phyloP scores from a whole-genome alignment of 2,888 invertebrate genomes.

The Pedicia rivosa region DNA sequence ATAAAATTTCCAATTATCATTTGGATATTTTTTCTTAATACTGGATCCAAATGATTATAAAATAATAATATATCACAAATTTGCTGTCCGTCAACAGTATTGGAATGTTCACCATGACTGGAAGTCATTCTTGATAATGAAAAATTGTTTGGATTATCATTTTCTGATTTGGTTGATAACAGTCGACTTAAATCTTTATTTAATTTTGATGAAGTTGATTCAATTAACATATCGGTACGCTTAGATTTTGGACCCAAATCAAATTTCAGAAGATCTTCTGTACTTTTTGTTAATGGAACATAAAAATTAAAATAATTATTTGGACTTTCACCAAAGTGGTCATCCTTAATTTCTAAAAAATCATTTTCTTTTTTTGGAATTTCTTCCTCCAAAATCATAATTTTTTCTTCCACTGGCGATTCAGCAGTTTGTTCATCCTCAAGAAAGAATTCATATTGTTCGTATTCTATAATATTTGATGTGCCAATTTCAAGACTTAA shows the following conservation, averaged over 20 bases:
- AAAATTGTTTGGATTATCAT: too few relatives aligned
- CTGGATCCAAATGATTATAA: conserved; percentile 27
- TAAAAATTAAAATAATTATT: conserved; percentile 9
- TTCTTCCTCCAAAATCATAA: conserved; percentile 9
- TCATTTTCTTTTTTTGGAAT: conserved; percentile 5
- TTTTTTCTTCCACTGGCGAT: not conserved
- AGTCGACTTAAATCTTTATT: too few relatives aligned
- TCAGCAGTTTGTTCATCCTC: conserved; percentile 8
- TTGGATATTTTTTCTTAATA: conserved; percentile 28
- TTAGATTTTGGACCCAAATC: too few relatives aligned
- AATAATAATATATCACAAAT: conserved; percentile 25
- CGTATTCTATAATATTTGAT: conserved; percentile 5
- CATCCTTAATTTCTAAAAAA: conserved; percentile 42
- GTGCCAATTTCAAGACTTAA: conserved; percentile 39
- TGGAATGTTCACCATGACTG: too few relatives aligned
- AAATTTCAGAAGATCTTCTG: conserved; percentile 22
- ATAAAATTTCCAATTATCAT: conserved; percentile 28
- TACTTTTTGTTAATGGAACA: conserved; percentile 22
- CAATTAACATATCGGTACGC: too few relatives aligned
- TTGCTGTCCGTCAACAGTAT: conserved; percentile 13
- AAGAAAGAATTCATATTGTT: not conserved
- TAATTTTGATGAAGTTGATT: conserved; percentile 8
- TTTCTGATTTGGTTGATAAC: too few relatives aligned
- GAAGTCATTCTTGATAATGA: not conserved
- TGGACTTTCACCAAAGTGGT: conserved; percentile 40